Evolutionary conservation across 2,888 invertebrate species (phyloP).

Genomic region (Lasioglossum oenotherae): DNA sequence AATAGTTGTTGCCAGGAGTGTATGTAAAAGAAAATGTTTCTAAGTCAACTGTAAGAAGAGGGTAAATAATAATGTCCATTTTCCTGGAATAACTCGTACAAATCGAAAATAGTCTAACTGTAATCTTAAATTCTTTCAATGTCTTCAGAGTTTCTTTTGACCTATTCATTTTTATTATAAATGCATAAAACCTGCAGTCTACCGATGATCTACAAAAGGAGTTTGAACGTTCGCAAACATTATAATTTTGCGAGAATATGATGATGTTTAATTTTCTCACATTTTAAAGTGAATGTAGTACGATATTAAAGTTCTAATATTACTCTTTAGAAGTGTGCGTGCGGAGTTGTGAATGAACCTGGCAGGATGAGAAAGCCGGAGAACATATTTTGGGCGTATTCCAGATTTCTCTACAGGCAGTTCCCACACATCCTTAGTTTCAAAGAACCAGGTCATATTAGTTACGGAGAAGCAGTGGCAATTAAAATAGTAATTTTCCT

Average conservation of each 20-base stretch:
- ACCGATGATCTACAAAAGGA: neutral
- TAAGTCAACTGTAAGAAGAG: neutral
- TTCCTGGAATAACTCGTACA: neutral
- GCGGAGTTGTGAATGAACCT: neutral
- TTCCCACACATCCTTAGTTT: neutral
- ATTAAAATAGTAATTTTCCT: neutral
- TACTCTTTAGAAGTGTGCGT: neutral
- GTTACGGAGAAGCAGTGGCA: neutral
- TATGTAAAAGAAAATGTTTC: neutral
- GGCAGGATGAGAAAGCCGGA: neutral
- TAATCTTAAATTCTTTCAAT: neutral
- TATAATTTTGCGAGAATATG: neutral
- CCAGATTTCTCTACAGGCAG: constrained; percentile 12
- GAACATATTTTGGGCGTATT: constrained; percentile 15
- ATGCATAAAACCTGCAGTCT: neutral
- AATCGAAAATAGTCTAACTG: neutral
- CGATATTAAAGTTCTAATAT: constrained; percentile 8
- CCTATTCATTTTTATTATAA: neutral
- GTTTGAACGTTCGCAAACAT: neutral
- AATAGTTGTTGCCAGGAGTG: no score
- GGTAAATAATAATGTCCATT: neutral
- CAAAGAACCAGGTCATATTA: constrained; percentile 1
- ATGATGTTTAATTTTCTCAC: constrained; percentile 4
- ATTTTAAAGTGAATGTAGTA: neutral
- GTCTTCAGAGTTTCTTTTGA: neutral